Percentiles rank a stretch among this genome's conserved stretches.
These are phyloP conservation scores for Zophobas morio DNA, from an alignment of 1,140 invertebrate species.

Conservation along the genomic window DNA sequence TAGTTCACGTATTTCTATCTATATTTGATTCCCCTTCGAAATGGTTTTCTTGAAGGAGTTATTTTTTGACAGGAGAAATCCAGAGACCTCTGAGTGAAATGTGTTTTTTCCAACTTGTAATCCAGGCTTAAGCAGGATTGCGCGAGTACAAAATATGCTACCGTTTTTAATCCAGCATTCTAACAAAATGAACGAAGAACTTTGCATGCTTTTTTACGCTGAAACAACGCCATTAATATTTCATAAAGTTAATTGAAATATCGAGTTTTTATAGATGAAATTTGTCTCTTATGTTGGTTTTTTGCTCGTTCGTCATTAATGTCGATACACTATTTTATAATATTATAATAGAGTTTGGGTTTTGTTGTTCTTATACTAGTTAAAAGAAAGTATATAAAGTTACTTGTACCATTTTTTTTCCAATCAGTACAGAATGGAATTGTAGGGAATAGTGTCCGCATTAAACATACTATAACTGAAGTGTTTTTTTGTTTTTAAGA, in stretches of 20 bases:
- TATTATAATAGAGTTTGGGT: not conserved
- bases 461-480: too few species aligned
- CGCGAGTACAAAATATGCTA: slow-evolving; percentile 49
- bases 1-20: slow-evolving; percentile 36
- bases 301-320: not conserved
- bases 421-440: too few species aligned
- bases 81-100: slow-evolving; percentile 33
- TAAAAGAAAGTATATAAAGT: too few species aligned
- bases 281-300: slow-evolving; percentile 12
- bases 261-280: slow-evolving; percentile 10
- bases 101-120: slow-evolving; percentile 46
- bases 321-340: not conserved
- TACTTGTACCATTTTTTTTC: too few species aligned
- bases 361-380: not conserved
- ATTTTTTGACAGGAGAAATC: slow-evolving; percentile 39
- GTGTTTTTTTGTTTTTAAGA: too few species aligned
- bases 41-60: slow-evolving; percentile 38
- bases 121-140: slow-evolving; percentile 46
- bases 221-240: slow-evolving; percentile 33
- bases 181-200: slow-evolving; percentile 35
- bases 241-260: slow-evolving; percentile 41
- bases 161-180: slow-evolving; percentile 49
- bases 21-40: slow-evolving; percentile 36
- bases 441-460: too few species aligned
- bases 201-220: slow-evolving; percentile 23